Evolutionary conservation across 2,113 vertebrate species (phyloP).

Genomic region (Oryctolagus cuniculus): DNA sequence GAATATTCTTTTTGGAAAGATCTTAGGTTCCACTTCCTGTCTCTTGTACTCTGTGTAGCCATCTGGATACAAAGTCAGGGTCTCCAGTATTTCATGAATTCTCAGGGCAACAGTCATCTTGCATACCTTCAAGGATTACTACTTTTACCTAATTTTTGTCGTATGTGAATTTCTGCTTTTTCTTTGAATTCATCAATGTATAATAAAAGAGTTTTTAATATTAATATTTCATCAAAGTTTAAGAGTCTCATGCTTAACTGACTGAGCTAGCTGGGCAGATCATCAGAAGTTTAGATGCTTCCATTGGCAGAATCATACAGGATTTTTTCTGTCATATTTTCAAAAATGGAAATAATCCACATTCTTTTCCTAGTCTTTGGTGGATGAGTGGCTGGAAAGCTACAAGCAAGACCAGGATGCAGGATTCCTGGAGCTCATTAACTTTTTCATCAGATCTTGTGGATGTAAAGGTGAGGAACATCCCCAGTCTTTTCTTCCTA

Average conservation of each 20-base stretch:
- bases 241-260: too few species aligned
- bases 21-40: background rate
- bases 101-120: background rate
- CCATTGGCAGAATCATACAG: background rate
- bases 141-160: constrained; percentile 37
- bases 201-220: constrained; percentile 64
- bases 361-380: constrained; percentile 87
- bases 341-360: constrained; percentile 30
- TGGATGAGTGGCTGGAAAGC: constrained; percentile 94
- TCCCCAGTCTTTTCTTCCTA: background rate
- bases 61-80: constrained; percentile 25
- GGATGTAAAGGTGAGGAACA: constrained; percentile 93
- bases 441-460: constrained; percentile 93
- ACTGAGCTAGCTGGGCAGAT: too few species aligned
- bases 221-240: constrained; percentile 39
- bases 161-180: background rate
- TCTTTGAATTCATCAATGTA: constrained; percentile 45
- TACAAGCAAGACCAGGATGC: constrained; percentile 90
- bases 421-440: constrained; percentile 92
- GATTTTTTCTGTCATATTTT: constrained; percentile 25
- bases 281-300: constrained; percentile 44
- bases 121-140: background rate
- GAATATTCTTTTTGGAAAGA: background rate
- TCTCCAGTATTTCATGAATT: background rate
- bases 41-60: background rate